Evolutionary conservation across 1,140 invertebrate species (phyloP).

Genomic region (Trypoxylus dichotomus): DNA sequence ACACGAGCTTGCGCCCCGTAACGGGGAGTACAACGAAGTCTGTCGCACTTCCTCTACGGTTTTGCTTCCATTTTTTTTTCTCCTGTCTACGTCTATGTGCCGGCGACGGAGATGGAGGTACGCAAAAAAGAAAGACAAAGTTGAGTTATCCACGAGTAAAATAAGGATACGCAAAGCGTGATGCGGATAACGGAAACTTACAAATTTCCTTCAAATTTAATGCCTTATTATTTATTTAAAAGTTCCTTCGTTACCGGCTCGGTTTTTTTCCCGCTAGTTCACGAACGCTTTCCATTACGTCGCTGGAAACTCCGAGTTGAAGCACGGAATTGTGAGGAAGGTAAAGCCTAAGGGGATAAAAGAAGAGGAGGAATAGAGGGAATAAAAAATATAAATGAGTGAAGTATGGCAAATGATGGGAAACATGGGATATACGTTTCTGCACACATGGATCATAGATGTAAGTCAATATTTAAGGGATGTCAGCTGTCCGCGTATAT

Average conservation of each 20-base stretch:
- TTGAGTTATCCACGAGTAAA: neutral
- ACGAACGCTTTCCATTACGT: too few species aligned
- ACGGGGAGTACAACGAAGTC: neutral
- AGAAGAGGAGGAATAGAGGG: neutral
- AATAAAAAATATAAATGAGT: neutral
- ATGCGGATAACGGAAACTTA: neutral
- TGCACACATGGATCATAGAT: neutral
- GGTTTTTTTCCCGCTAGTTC: too few species aligned
- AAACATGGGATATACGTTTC: neutral
- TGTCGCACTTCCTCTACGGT: neutral
- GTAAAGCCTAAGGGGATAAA: neutral
- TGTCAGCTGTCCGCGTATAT: neutral
- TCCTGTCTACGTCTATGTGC: too few species aligned
- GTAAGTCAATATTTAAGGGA: neutral
- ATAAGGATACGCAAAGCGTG: neutral
- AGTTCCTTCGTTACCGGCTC: neutral
- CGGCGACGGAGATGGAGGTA: too few species aligned
- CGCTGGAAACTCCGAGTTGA: neutral
- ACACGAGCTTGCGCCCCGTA: neutral
- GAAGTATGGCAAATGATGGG: neutral
- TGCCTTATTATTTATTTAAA: conserved; percentile 8
- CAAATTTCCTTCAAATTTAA: conserved; percentile 7
- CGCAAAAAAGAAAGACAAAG: neutral
- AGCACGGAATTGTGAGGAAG: neutral
- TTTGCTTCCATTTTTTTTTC: neutral